Percentiles rank a stretch among this genome's conserved stretches.
These are phyloP conservation scores for Pterostichus madidus DNA, from an alignment of 2,888 invertebrate genomes.

Conservation along the genomic window DNA sequence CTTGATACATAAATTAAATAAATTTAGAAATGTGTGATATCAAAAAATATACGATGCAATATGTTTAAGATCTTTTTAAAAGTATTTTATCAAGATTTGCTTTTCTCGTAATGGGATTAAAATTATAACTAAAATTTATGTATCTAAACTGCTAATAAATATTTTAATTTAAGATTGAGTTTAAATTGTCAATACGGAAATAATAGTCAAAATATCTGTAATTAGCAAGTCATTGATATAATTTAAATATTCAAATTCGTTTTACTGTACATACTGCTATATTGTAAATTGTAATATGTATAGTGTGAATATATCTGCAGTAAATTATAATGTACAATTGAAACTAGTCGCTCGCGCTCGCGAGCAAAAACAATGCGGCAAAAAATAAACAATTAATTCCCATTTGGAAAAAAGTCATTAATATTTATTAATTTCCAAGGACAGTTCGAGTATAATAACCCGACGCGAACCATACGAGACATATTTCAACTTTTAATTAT, in stretches of 20 bases:
- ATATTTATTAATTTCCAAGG: conserved; percentile 60
- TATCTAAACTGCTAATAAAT: too few species aligned
- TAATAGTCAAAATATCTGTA: too few species aligned
- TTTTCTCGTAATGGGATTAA: too few species aligned
- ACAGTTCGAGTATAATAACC: conserved; percentile 57
- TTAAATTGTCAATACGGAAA: too few species aligned
- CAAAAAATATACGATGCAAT: too few species aligned
- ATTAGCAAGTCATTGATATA: too few species aligned
- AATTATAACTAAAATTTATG: too few species aligned
- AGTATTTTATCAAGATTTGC: too few species aligned
- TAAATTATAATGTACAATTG: conserved; percentile 24
- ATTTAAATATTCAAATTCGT: not conserved
- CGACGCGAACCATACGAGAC: conserved; percentile 21
- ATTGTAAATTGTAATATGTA: not conserved
- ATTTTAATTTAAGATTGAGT: too few species aligned
- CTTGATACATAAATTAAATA: too few species aligned
- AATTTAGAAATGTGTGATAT: too few species aligned
- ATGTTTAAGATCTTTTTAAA: too few species aligned
- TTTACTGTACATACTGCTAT: not conserved
- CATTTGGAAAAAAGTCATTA: conserved; percentile 55
- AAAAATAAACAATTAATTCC: conserved; percentile 59
- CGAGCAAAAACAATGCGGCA: conserved; percentile 17
- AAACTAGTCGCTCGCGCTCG: conserved; percentile 4
- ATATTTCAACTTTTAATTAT: conserved; percentile 53
- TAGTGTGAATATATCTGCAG: not conserved